These are phyloP conservation scores for Zootermopsis nevadensis DNA, from an alignment of 2,888 invertebrate species.

Conservation along the genomic window DNA sequence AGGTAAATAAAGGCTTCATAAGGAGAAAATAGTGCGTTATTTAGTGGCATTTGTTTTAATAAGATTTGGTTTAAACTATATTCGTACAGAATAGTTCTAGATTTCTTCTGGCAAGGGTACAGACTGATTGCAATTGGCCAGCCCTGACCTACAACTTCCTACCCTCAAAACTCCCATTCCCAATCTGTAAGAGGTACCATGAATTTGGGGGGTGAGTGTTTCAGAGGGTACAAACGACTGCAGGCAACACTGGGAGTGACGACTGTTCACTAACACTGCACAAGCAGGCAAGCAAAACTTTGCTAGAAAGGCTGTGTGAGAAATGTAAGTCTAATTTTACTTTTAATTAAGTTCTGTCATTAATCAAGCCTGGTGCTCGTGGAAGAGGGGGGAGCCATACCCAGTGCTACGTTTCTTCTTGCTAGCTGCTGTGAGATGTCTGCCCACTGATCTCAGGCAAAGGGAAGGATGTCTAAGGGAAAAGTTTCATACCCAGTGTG, in stretches of 20 bases:
- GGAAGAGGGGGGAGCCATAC: not conserved
- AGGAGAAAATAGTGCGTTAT: too few relatives aligned
- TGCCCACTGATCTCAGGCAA: constrained; percentile 4
- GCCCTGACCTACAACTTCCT: constrained; percentile 24
- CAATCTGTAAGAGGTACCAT: not conserved
- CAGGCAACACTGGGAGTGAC: not conserved
- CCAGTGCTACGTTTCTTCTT: not conserved
- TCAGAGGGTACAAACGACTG: constrained; percentile 11
- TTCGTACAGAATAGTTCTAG: too few relatives aligned
- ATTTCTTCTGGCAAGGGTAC: too few relatives aligned
- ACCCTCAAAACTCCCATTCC: not conserved
- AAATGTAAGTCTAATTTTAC: constrained; percentile 63
- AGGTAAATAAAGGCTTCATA: too few relatives aligned
- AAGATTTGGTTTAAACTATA: too few relatives aligned
- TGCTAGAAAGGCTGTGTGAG: constrained; percentile 56
- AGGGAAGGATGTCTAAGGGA: constrained; percentile 17
- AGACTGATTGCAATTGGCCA: not conserved
- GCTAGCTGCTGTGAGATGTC: not conserved
- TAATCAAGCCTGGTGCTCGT: constrained; percentile 61
- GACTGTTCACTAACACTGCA: constrained; percentile 24
- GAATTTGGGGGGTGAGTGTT: not conserved
- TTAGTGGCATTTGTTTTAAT: too few relatives aligned
- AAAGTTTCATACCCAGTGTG: not conserved
- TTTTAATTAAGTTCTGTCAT: constrained; percentile 68
- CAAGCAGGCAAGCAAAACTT: constrained; percentile 31